Evolutionary conservation across 2,797 vertebrate species (phyloP), one percentile per base, ranked within the genome.

Genomic region (Pantherophis vulpinus): DNA sequence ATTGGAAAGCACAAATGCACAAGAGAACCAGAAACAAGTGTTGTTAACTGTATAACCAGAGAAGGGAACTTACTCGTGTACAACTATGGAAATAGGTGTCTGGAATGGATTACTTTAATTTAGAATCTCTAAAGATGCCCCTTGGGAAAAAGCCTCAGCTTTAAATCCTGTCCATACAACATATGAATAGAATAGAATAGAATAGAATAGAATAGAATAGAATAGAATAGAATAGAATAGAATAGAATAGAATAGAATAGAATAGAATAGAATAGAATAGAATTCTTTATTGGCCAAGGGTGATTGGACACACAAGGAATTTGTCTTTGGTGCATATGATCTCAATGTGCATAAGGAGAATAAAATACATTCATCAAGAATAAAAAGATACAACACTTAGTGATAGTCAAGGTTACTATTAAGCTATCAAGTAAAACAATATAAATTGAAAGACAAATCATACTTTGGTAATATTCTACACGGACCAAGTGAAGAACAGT

Each of bases 121-220:
- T 63, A 86, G 47, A 86, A 51, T 86, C 29, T 59, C 87, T 54
- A 27, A 32, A 87, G 27, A 25, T 79, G 4, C 2, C 0, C 20
- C 95, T 96, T 95, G 95, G 96, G 95, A 95, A 83, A 0, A 32
- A 90, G 88, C 95, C 93, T 90, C 94, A 94, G 37, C 51, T 86
- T 86, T 47, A 55, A 86, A 90, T 94, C 89, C 88, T 94, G 94
- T 86, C 27, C 95, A 88, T 92, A 95, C 93, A 96, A 94, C 92
- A 95, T 20, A 58, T 55, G 27, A 66, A 18, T 66, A 54, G 51
- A 54, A 54, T 9, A 51, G 37, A 37, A 37, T 37, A 37, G 51
- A 51, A 51, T 9, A 51, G 51, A 51, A 51, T 9, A 51, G 51
- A 51, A 51, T 9, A 51, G 51, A 51, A 51, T 10, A 54, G 51